Evolutionary conservation across 2,888 invertebrate genomes (phyloP), one percentile per base, ranked within the genome.

Genomic region (Hirudinaria manillensis): DNA sequence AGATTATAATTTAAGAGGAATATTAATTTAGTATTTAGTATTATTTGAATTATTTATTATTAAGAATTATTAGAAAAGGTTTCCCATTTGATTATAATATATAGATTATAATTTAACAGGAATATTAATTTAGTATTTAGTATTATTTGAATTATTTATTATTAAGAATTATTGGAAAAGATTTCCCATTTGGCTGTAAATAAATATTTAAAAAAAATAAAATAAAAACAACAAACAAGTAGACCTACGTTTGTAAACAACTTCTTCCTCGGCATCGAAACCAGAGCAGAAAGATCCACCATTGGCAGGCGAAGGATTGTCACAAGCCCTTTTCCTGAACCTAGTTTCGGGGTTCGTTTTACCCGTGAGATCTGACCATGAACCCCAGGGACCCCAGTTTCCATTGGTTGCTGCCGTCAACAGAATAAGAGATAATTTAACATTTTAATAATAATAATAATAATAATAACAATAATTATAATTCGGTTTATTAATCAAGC

Each of bases 381-480:
- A 29, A n/a, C n/a, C 55, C 73, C 73, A 73, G 1, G 32, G 34
- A 6, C 73, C 38, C 73, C 73, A 73, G n/a, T 65, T 36, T 32
- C 73, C 73, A 38, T 73, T 29, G 19, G 65, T 73, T n/a, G 72
- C 53, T 55, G 34, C 27, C 24, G n/a, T 6, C 24, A 29, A n/a
- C n/a, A 45, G 45, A 45, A 45, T 16, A 45, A 10, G 13, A 2
- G 1, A 45, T 16, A 16, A 45, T 45, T 1, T 45, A 2, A 3
- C 13, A 7, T 1, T 16, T 45, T 45, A 1, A 45, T 45, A 45
- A 45, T 7, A 2, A 16, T 45, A 16, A 16, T 6, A 45, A 16
- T 45, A 1, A 45, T 16, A 16, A 45, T 2, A 1, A 16, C 13
- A 7, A 16, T 45, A 7, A 16, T 45, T 45, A 45, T 45, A 1